These are phyloP conservation scores for Arothron firmamentum DNA, from an alignment of 2,113 vertebrate genomes.

Conservation along the genomic window DNA sequence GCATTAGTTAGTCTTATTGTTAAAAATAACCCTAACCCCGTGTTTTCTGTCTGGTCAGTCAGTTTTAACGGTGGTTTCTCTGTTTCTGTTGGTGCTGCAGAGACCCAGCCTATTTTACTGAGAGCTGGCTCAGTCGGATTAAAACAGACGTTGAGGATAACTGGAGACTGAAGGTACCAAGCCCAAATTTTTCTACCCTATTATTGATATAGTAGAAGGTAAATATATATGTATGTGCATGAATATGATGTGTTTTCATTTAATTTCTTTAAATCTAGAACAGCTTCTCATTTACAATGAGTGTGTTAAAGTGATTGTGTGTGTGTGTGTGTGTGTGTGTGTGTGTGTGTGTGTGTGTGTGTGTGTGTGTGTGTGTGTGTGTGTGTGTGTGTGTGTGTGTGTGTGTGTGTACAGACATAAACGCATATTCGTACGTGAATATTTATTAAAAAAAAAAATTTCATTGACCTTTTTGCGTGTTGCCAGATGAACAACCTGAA, in stretches of 20 bases:
- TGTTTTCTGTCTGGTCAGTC: neutral
- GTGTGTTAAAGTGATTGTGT: too few relatives aligned
- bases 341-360: too few relatives aligned
- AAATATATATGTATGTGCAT: too few relatives aligned
- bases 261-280: too few relatives aligned
- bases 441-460: neutral
- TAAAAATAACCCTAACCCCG: too few relatives aligned
- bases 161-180: slow-evolving; percentile 92
- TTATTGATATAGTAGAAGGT: neutral
- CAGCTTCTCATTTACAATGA: too few relatives aligned
- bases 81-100: slow-evolving; percentile 63
- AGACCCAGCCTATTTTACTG: slow-evolving; percentile 88
- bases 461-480: slow-evolving; percentile 5
- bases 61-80: neutral
- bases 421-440: neutral
- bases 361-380: too few relatives aligned
- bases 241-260: too few relatives aligned
- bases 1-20: too few relatives aligned
- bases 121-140: slow-evolving; percentile 87
- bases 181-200: neutral
- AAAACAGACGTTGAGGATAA: slow-evolving; percentile 92
- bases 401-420: too few relatives aligned
- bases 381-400: too few relatives aligned
- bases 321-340: too few relatives aligned
- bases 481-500: slow-evolving; percentile 92